Evolutionary conservation across 2,113 vertebrate species (phyloP).

Genomic region (Vidua chalybeata): DNA sequence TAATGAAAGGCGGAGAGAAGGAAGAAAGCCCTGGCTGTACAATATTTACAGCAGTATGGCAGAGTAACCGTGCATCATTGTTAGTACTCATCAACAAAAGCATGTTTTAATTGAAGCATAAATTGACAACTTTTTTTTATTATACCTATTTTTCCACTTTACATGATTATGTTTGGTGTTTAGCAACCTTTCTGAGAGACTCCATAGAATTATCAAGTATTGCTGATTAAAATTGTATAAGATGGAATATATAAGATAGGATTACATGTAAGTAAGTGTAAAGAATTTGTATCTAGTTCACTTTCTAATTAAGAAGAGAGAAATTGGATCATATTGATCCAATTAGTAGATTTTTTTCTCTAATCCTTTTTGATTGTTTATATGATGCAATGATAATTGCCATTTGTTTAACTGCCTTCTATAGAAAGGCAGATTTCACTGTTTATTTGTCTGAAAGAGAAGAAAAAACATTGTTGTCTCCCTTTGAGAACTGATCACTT

Average conservation of each 20-base stretch:
- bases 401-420: neutral
- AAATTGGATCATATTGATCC: neutral
- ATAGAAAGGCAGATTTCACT: neutral
- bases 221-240: neutral
- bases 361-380: neutral
- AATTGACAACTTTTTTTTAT: neutral
- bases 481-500: neutral
- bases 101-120: neutral
- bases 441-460: neutral
- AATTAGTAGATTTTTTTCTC: neutral
- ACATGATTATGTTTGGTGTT: rapidly evolving
- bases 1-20: neutral
- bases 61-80: rapidly evolving
- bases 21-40: neutral
- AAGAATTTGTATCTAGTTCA: neutral
- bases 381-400: neutral
- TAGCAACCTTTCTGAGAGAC: neutral
- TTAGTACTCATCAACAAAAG: neutral
- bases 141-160: neutral
- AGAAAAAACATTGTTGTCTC: neutral
- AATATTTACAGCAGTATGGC: neutral
- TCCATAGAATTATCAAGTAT: neutral
- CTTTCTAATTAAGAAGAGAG: neutral
- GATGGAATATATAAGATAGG: neutral
- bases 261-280: neutral